Evolutionary conservation across 2,113 vertebrate genomes (phyloP).

Genomic region (Heterotilapia buettikoferi): DNA sequence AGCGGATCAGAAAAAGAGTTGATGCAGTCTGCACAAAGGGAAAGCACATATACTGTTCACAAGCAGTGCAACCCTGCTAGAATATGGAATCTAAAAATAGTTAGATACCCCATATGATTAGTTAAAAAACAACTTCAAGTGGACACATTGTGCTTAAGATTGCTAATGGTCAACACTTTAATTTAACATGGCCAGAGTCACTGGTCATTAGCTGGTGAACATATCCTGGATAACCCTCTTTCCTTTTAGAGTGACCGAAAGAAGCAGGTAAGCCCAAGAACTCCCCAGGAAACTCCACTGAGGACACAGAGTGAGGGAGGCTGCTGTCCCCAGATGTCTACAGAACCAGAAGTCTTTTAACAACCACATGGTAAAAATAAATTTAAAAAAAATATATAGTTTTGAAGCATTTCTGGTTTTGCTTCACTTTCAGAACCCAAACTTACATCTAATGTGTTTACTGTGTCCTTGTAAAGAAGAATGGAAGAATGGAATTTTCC

Average conservation of each 20-base stretch:
- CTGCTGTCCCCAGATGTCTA: not conserved
- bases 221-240: not conserved
- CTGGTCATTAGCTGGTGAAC: not conserved
- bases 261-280: not conserved
- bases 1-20: not conserved
- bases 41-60: not conserved
- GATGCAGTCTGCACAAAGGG: not conserved
- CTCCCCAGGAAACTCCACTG: not conserved
- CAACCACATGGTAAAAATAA: not conserved
- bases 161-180: not conserved
- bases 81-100: not conserved
- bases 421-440: not conserved
- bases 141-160: not conserved
- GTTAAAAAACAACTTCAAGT: not conserved
- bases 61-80: not conserved
- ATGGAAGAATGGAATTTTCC: not conserved
- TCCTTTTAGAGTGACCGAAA: not conserved
- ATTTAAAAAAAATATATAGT: not conserved
- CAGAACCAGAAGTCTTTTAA: not conserved
- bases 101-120: not conserved
- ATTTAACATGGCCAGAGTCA: not conserved
- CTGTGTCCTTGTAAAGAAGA: not conserved
- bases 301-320: not conserved
- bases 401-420: not conserved
- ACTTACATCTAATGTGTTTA: fast-evolving